Evolutionary conservation across 1,140 invertebrate genomes (phyloP), one percentile per base, ranked within the genome.

Genomic region (Drosophila serrata): DNA sequence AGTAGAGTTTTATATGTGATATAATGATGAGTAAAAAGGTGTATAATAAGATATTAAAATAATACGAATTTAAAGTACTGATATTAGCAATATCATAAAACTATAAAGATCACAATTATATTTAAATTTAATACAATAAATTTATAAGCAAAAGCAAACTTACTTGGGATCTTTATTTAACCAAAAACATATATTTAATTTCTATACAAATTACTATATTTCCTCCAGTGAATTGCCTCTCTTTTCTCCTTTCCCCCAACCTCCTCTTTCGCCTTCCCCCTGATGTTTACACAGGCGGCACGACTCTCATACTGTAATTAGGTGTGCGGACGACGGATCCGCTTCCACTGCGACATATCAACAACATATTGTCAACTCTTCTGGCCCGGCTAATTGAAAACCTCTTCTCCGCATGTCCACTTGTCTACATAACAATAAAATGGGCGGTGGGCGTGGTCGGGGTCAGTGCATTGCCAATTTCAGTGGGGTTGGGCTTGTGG

Each of bases 221-320:
- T 31, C 29, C 6, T 12, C 29, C 55, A 12, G 37, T 63, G 61
- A 45, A 19, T 55, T 39, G 40, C 49, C 29, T 19, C 48, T 45
- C 5, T 24, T 37, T n/a, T 3, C n/a, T 45, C 45, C 35, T 12
- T n/a, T 48, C 13, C 43, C 27, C 43, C 13, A 33, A n/a, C 19
- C 63, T n/a, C n/a, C 15, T 2, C 22, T 12, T 51, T 11, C 4
- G 17, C 31, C 19, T 35, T 22, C 13, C 24, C 43, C 27, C 35
- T 65, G 33, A 68, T 87, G 84, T 87, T 87, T 82, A 77, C 84
- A 82, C 84, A 88, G 84, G 79, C 84, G 84, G 84, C 76, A 67
- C 64, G 72, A 45, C 69, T 84, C 85, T 63, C 78, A 90, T 65
- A 64, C 77, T 85, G 81, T 90, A 90, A 90, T 87, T 87, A 87